phyloP scores from a whole-genome alignment of 2,113 vertebrate genomes.

The Dromiciops gliroides region DNA sequence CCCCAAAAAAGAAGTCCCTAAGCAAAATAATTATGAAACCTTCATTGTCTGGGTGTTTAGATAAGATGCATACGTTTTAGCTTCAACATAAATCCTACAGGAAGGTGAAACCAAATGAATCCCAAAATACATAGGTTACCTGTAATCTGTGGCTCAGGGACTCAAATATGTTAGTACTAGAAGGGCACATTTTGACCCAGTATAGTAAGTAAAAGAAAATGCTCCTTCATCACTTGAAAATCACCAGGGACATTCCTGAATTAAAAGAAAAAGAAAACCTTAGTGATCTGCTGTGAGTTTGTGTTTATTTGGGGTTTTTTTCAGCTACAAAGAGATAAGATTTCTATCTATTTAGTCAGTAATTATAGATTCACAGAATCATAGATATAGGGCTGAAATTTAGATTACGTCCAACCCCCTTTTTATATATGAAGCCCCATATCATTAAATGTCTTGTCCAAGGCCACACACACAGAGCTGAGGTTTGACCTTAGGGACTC shows the following conservation, averaged over 20 bases:
- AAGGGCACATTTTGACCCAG: background rate
- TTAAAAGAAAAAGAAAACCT: background rate
- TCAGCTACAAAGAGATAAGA: background rate
- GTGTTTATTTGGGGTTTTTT: too few species aligned
- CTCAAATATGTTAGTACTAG: background rate
- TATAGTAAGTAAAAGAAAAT: background rate
- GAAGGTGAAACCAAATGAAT: slow-evolving; percentile 16
- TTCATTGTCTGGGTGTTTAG: background rate
- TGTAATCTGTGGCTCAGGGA: background rate
- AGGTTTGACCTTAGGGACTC: background rate
- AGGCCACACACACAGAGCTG: background rate
- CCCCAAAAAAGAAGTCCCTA: slow-evolving; percentile 23
- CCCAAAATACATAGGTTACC: background rate
- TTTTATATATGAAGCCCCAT: background rate
- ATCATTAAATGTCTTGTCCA: background rate
- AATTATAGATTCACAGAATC: background rate
- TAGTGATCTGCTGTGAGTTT: background rate
- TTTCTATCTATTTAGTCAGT: background rate
- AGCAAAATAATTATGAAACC: background rate
- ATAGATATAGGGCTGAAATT: background rate
- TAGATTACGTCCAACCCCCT: background rate
- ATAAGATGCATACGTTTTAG: background rate
- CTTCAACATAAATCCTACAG: background rate
- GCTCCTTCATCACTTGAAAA: background rate
- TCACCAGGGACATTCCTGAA: slow-evolving; percentile 42